Base-by-base conservation (phyloP, 1,140 invertebrate species). In the Drosophila obscura region DNA sequence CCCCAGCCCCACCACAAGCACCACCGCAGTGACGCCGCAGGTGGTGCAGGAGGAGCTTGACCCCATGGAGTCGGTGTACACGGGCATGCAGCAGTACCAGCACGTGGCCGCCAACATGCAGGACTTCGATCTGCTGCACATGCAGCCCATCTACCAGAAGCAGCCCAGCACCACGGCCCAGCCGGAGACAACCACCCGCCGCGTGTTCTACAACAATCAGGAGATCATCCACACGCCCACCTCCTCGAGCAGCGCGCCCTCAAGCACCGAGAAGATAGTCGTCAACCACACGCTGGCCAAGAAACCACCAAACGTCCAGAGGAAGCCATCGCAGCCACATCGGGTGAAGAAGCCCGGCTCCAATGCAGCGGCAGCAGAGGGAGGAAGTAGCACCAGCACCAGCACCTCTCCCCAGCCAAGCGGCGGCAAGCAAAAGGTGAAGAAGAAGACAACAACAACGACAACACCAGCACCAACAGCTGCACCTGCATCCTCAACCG, bases 41-140 rank as follows among this genome's bases (percentile, higher is more conserved):
- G 87, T 91, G 52, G 87, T 91, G 28, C 90, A 91, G 35, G 90
- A 91, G 62, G 90, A 91, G 31, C 53, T 91, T 3, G 90, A 80
- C 53, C 84, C 90, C 19, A 56, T 82, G 58, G 90, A 91, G 44
- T 91, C 90, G 0, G 90, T 91, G 2, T 91, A 91, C 11, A 90
- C 90, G n/a, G 90, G 90, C 16, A 90, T 91, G 41, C 82, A 91
- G 46, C 90, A 91, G 44, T 91, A 91, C 64, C 90, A 91, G 22
- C 77, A 91, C 62, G 53, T 78, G 4, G 78, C 80, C 0, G 69
- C 90, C 26, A 81, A 81, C 26, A 77, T 90, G 69, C 89, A 75
- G 1, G 73, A 91, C 46, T 91, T 91, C 22, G 82, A 91, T 15
- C 49, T 83, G 24, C 64, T 71, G 1, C 77, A 91, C 39, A 90